Evolutionary conservation across 2,797 vertebrate genomes (phyloP).

Genomic region (Dendrocincla tyrannina): DNA sequence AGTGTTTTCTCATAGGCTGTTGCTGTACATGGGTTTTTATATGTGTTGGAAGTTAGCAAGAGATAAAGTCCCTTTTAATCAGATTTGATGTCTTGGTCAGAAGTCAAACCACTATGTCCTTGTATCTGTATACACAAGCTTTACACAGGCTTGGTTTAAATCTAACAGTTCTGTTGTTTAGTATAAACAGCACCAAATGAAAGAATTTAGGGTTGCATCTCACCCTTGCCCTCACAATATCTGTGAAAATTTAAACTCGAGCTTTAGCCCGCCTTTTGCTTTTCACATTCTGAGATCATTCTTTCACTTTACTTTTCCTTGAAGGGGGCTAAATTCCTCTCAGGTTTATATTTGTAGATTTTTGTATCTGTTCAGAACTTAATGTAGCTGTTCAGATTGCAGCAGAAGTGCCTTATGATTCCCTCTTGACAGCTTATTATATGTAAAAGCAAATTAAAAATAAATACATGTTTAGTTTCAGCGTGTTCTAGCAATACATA

Average conservation of each 20-base stretch:
- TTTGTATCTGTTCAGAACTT: neutral
- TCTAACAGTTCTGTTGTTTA: neutral
- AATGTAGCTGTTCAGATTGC: neutral
- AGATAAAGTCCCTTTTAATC: neutral
- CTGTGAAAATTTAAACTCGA: neutral
- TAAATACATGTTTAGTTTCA: constrained; percentile 39
- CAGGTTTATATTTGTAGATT: neutral
- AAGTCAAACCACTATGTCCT: neutral
- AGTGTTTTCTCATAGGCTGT: neutral
- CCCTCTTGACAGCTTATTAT: neutral
- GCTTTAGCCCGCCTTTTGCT: neutral
- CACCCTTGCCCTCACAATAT: neutral
- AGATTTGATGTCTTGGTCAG: neutral
- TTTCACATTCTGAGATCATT: neutral
- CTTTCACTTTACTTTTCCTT: neutral
- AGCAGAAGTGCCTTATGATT: neutral
- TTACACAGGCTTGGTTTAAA: neutral
- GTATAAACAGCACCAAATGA: neutral
- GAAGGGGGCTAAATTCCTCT: neutral
- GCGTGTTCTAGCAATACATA: neutral
- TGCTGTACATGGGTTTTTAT: neutral
- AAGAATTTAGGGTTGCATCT: neutral
- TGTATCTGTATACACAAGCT: neutral
- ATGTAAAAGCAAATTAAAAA: constrained; percentile 37
- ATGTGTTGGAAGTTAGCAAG: neutral